phyloP scores from a whole-genome alignment of 2,888 invertebrate species.

The Micoletzkya japonica region DNA sequence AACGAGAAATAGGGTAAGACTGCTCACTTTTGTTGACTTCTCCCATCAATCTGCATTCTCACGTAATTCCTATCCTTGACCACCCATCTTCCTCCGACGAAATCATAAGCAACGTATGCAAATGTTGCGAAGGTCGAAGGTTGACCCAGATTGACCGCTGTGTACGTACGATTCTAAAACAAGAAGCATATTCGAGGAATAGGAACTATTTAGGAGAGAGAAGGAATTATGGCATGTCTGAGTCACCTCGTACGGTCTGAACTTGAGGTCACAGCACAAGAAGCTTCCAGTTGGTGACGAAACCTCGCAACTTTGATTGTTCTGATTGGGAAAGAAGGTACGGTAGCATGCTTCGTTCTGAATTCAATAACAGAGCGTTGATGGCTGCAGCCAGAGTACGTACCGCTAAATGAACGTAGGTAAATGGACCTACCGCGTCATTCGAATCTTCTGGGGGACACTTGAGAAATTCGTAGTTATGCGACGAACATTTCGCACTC shows the following conservation, averaged over 20 bases:
- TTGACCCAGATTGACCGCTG: slow-evolving; percentile 55
- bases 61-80: slow-evolving; percentile 55
- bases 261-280: slow-evolving; percentile 58
- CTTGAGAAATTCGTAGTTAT: slow-evolving; percentile 34
- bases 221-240: not conserved
- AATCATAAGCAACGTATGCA: slow-evolving; percentile 56
- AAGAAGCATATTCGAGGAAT: not conserved
- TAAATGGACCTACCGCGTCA: not conserved
- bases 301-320: slow-evolving; percentile 49
- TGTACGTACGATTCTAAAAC: slow-evolving; percentile 50
- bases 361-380: slow-evolving; percentile 12
- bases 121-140: slow-evolving; percentile 58
- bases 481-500: slow-evolving; percentile 37
- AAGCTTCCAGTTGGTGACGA: slow-evolving; percentile 40
- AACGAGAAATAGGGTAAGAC: not conserved
- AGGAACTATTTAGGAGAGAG: not conserved
- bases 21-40: slow-evolving; percentile 46
- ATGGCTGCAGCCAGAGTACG: no score
- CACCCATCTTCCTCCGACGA: slow-evolving; percentile 49
- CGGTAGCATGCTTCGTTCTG: slow-evolving; percentile 53
- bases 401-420: no score
- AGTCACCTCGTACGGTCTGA: slow-evolving; percentile 34
- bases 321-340: slow-evolving; percentile 61
- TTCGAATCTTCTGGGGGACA: slow-evolving; percentile 10
- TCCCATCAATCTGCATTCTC: slow-evolving; percentile 53